phyloP scores from a whole-genome alignment of 1,140 invertebrate genomes.

The Atta cephalotes region DNA sequence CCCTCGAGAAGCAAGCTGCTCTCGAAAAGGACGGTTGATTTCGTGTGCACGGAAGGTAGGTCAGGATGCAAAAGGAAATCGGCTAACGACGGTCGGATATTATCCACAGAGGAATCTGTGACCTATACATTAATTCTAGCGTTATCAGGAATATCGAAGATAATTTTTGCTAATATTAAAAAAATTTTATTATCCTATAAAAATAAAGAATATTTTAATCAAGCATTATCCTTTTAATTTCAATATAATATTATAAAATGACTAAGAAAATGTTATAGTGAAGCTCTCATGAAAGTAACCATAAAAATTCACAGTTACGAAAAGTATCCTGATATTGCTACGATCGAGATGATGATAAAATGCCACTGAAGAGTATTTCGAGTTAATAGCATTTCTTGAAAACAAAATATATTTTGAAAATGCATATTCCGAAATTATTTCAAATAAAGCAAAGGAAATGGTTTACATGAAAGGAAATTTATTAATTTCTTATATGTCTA shows the following conservation, averaged over 20 bases:
- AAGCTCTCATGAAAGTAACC: not conserved
- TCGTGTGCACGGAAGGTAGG: constrained; percentile 37
- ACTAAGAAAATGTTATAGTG: not conserved
- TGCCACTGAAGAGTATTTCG: not conserved
- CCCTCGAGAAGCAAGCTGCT: constrained; percentile 14
- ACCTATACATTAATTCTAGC: constrained; percentile 1
- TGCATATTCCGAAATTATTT: constrained; percentile 10
- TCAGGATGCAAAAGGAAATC: constrained; percentile 42
- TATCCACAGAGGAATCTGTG: constrained; percentile 18
- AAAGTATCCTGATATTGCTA: not conserved
- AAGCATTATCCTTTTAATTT: not conserved
- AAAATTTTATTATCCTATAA: constrained; percentile 6
- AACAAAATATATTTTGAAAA: constrained; percentile 4
- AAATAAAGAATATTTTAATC: not conserved
- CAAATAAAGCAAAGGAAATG: not conserved
- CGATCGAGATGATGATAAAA: not conserved
- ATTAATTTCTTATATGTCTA: not conserved
- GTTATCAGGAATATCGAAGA: not conserved
- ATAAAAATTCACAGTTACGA: constrained; percentile 11
- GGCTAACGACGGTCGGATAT: constrained; percentile 39
- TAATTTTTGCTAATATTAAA: not conserved
- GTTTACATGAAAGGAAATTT: not conserved
- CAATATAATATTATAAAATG: not conserved
- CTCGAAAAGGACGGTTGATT: not conserved
- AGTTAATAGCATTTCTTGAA: not conserved